Percentiles rank a stretch among this genome's conserved stretches.
Evolutionary conservation across 2,888 invertebrate genomes (phyloP).

Genomic region (Temnothorax rugatulus): DNA sequence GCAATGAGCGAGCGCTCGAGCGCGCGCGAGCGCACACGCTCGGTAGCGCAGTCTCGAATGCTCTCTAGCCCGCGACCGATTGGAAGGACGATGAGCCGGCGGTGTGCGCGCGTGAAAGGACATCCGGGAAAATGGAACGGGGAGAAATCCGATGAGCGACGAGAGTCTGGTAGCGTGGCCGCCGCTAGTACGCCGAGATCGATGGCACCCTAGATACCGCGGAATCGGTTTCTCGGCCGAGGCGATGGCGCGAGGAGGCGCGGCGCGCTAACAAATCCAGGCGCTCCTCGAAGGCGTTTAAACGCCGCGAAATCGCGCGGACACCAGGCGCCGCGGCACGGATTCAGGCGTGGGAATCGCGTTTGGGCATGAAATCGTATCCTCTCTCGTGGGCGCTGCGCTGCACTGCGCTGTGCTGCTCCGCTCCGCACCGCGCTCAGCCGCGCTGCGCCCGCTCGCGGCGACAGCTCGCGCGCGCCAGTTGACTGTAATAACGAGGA

Average conservation of each 20-base stretch:
- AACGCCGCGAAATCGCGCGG: slow-evolving; percentile 18
- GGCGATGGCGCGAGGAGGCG: background rate
- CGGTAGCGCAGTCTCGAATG: slow-evolving; percentile 65
- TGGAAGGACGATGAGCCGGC: slow-evolving; percentile 68
- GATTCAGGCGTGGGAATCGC: slow-evolving; percentile 40
- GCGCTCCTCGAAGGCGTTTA: background rate
- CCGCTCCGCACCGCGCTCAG: background rate
- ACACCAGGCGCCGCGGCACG: slow-evolving; percentile 12
- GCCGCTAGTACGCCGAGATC: slow-evolving; percentile 34
- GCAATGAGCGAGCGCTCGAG: background rate
- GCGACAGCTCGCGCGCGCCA: slow-evolving; percentile 42
- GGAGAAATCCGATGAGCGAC: slow-evolving; percentile 58
- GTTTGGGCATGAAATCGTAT: slow-evolving; percentile 38
- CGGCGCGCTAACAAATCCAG: slow-evolving; percentile 5
- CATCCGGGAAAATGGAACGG: slow-evolving; percentile 72
- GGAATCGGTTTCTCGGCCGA: slow-evolving; percentile 45
- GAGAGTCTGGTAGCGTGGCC: slow-evolving; percentile 18
- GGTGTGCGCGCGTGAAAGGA: slow-evolving; percentile 70
- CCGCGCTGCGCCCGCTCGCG: slow-evolving; percentile 22
- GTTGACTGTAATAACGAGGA: slow-evolving; percentile 36
- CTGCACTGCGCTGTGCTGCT: background rate
- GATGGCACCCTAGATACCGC: slow-evolving; percentile 47
- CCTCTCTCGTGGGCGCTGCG: slow-evolving; percentile 28
- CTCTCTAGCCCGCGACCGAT: slow-evolving; percentile 61
- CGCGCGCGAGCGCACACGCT: slow-evolving; percentile 4